Evolutionary conservation across 2,888 invertebrate genomes (phyloP).

Genomic region (Hedya salicella): DNA sequence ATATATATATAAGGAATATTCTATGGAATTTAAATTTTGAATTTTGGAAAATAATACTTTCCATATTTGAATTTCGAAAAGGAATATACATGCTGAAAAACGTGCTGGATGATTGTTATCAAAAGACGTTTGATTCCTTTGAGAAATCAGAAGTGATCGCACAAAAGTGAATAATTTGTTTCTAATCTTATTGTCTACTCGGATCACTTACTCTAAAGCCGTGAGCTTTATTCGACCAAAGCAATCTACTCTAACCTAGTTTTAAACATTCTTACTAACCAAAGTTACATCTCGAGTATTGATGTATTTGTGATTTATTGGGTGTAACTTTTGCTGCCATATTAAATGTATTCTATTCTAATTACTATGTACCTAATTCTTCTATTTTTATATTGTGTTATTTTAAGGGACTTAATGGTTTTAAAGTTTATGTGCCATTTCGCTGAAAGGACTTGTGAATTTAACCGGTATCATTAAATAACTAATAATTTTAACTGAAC

Average conservation of each 20-base stretch:
- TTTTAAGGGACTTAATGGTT: constrained; percentile 40
- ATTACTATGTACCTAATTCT: constrained; percentile 43
- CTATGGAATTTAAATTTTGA: too few species aligned
- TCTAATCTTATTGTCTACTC: constrained; percentile 27
- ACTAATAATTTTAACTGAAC: constrained; percentile 26
- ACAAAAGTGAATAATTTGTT: constrained; percentile 38
- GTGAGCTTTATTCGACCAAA: constrained; percentile 69
- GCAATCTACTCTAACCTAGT: constrained; percentile 67
- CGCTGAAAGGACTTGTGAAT: constrained; percentile 33
- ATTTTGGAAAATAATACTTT: too few species aligned
- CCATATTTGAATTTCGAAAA: neutral
- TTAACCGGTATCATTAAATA: constrained; percentile 19
- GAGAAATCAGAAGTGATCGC: constrained; percentile 1
- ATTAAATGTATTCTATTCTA: constrained; percentile 47
- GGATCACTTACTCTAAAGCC: constrained; percentile 40
- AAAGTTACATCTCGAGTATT: constrained; percentile 57
- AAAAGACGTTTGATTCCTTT: neutral
- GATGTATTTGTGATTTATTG: constrained; percentile 62
- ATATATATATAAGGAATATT: too few species aligned
- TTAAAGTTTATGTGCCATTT: constrained; percentile 40
- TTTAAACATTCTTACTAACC: constrained; percentile 55
- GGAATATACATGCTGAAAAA: neutral
- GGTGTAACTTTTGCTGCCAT: constrained; percentile 63
- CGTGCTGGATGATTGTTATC: neutral
- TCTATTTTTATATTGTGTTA: constrained; percentile 44